A percentile compares a stretch with the other conserved stretches of the same genome.
Conservation (phyloP, 2,888 invertebrate genomes). For the Nymphalis c-album region DNA sequence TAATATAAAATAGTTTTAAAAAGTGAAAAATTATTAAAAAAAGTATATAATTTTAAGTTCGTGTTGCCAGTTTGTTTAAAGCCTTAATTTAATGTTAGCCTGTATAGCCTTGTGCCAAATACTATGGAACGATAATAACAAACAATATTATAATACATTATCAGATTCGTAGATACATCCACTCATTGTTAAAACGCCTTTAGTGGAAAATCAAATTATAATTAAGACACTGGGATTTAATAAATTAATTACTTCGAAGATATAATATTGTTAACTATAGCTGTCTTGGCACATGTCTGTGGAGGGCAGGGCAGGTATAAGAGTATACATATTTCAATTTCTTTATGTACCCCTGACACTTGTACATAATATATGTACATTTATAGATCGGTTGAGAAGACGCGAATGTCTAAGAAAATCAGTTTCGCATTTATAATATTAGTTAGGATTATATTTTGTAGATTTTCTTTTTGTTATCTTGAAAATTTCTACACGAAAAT, state of each 20-base stretch:
- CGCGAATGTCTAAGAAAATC: too few species aligned
- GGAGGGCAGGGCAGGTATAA: too few species aligned
- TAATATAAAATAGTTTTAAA: too few species aligned
- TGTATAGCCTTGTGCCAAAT: slow-evolving; percentile 28
- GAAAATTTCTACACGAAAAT: background rate
- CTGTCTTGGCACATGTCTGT: too few species aligned
- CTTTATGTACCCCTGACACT: too few species aligned
- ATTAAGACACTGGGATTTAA: background rate
- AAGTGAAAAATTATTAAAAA: too few species aligned
- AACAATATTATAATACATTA: slow-evolving; percentile 6
- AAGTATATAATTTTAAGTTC: background rate
- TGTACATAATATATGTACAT: too few species aligned
- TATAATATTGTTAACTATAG: too few species aligned
- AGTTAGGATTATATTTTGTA: background rate
- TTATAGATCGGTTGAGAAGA: too few species aligned
- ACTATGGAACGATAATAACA: background rate
- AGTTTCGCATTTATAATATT: background rate
- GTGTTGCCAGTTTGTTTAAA: slow-evolving; percentile 1
- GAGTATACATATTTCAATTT: too few species aligned
- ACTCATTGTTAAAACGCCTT: background rate
- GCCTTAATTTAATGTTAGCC: slow-evolving; percentile 2
- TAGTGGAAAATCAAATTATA: slow-evolving; percentile 6
- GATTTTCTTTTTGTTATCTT: too few species aligned
- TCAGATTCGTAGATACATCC: slow-evolving; percentile 12
- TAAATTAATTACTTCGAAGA: background rate